These are phyloP conservation scores for Epinephelus coioides DNA, from an alignment of 2,797 vertebrate species.

Conservation along the genomic window DNA sequence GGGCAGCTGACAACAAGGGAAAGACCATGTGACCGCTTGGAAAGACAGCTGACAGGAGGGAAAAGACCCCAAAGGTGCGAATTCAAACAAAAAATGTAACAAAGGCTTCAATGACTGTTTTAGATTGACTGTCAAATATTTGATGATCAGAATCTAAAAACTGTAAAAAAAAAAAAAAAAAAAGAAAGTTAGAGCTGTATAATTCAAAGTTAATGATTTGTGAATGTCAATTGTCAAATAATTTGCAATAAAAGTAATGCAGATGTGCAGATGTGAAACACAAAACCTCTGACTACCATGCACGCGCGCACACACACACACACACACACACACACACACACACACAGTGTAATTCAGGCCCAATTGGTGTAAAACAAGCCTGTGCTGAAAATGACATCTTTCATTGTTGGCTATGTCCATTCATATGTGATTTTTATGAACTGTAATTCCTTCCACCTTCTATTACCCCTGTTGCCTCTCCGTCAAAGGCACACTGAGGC, in stretches of 20 bases:
- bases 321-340: constrained; percentile 2
- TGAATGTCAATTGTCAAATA: background rate
- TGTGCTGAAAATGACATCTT: constrained; percentile 61
- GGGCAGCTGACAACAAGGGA: too few species aligned
- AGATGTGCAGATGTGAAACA: background rate
- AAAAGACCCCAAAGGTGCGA: too few species aligned
- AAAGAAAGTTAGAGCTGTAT: background rate
- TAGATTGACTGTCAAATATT: background rate
- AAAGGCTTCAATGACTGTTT: background rate
- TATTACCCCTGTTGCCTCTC: constrained; percentile 95
- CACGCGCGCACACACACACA: constrained; percentile 6
- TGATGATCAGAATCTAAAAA: background rate
- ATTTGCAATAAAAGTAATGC: background rate
- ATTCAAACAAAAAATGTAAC: background rate
- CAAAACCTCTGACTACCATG: background rate
- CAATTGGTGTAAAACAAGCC: constrained; percentile 61
- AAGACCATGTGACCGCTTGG: too few species aligned
- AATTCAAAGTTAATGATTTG: background rate
- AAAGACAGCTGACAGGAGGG: too few species aligned
- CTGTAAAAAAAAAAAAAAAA: background rate
- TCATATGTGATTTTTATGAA: constrained; percentile 94
- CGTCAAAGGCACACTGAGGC: constrained; percentile 93
- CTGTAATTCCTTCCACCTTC: constrained; percentile 95
- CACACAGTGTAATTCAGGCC: constrained; percentile 42
- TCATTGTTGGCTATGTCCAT: constrained; percentile 88